phyloP scores from a whole-genome alignment of 2,888 invertebrate species.

The Lordiphosa fenestrarum region DNA sequence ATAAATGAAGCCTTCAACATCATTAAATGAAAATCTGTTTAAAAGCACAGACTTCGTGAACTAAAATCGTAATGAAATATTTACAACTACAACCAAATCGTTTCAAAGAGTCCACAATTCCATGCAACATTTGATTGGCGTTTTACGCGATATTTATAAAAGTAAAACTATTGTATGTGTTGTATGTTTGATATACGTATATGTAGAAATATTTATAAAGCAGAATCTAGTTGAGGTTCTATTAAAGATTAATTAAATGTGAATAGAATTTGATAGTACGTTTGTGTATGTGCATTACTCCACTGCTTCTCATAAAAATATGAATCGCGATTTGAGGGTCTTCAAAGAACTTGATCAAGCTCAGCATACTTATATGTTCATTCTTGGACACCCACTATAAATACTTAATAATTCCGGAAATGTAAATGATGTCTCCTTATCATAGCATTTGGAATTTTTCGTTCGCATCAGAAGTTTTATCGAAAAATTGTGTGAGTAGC shows the following conservation, averaged over 20 bases:
- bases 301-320: neutral
- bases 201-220: constrained; percentile 26
- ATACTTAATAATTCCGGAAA: too few species aligned
- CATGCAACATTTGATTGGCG: constrained; percentile 46
- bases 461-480: too few species aligned
- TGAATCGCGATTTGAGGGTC: neutral
- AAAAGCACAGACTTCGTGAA: constrained; percentile 32
- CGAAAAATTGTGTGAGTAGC: too few species aligned
- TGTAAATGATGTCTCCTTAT: too few species aligned
- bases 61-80: constrained; percentile 38
- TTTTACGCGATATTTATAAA: constrained; percentile 55
- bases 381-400: too few species aligned
- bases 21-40: constrained; percentile 24
- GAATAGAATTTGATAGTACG: neutral
- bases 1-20: constrained; percentile 69
- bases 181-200: constrained; percentile 72
- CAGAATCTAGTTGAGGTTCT: too few species aligned
- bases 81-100: constrained; percentile 42
- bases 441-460: too few species aligned
- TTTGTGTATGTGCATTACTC: too few species aligned
- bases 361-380: neutral
- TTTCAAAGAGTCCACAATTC: constrained; percentile 32
- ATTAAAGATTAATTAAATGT: constrained; percentile 1
- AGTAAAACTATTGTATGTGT: constrained; percentile 33
- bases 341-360: constrained; percentile 9